Evolutionary conservation across 1,140 invertebrate genomes (phyloP), one percentile per base, ranked within the genome.

Genomic region (Bombus waltoni): DNA sequence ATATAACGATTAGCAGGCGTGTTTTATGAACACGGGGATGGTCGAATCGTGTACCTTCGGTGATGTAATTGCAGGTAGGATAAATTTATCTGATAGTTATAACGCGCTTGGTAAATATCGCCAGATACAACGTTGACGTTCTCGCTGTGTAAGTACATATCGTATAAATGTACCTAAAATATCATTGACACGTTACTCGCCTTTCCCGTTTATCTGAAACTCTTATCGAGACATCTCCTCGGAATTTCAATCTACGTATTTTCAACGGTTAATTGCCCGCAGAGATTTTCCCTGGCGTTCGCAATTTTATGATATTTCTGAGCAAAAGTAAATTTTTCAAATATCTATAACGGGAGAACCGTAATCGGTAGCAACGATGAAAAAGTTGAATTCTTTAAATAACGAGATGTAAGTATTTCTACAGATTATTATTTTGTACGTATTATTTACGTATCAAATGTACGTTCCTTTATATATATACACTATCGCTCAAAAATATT

Each of bases 1-100:
- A 75, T 74, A 70, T 68, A 82, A 86, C 84, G 78, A 86, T 86
- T 86, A 75, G 44, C 84, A 66, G 70, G 59, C 79, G 70, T 81
- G 78, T 86, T 86, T 86, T 86, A 86, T 42, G 84, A 70, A 38
- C 42, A 11, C 38, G 28, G 47, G 71, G 47, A 74, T 57, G 84
- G 79, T 5, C 84, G 38, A 15, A 32, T n/a, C 79, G 72, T 85
- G 76, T 80, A 74, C n/a, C 78, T n/a, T 38, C 44, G 59, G 57
- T 75, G 79, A 82, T 28, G 81, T 84, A 84, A 87, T 87, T 87
- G 65, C 68, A 32, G 74, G 44, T n/a, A 65, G 35, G 57, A 84
- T 78, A 57, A 87, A 83, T 83, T 84, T 87, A 65, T 84, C 57
- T 65, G 81, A 77, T 84, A 75, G 53, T 59, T 83, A 65, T 74